These are phyloP conservation scores for Alexandromys fortis DNA, from an alignment of 2,113 vertebrate genomes.

Conservation along the genomic window DNA sequence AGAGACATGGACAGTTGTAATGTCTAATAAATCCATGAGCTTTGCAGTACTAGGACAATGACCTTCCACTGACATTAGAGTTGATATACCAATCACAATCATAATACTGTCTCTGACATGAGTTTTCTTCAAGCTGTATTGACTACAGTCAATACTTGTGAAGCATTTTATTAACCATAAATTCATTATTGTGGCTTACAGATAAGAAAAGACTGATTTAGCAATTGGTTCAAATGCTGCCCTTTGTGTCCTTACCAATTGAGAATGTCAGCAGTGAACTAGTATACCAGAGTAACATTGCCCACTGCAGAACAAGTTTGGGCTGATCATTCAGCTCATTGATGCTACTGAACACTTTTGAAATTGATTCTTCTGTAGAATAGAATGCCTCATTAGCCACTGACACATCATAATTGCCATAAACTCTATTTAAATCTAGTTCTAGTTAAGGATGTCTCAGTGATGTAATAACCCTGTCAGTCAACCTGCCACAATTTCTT, in stretches of 20 bases:
- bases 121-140: background rate
- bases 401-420: slow-evolving; percentile 78
- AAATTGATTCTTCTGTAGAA: slow-evolving; percentile 72
- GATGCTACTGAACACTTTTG: slow-evolving; percentile 45
- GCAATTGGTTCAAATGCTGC: background rate
- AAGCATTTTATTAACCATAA: background rate
- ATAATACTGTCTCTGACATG: background rate
- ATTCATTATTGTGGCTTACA: background rate
- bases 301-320: background rate
- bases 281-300: background rate
- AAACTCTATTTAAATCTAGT: slow-evolving; percentile 73
- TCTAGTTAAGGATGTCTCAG: slow-evolving; percentile 72
- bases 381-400: slow-evolving; percentile 74
- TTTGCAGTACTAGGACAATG: background rate
- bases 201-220: background rate
- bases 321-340: slow-evolving; percentile 43
- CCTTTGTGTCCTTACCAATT: background rate
- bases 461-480: slow-evolving; percentile 66
- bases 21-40: background rate
- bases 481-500: slow-evolving; percentile 66
- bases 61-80: background rate
- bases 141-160: background rate
- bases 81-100: background rate
- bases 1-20: background rate
- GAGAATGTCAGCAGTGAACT: background rate